Conservation (phyloP, 1,140 invertebrate genomes). For the fruit fly (Drosophila melanogaster) region Release_6_plus_ISO1_MT NT_033777.3:22040501-22041000, state of each 20-base stretch:
- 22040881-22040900: constrained; percentile 70
- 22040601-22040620: constrained; percentile 42
- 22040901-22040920: constrained; percentile 78
- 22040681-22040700: constrained; percentile 72
- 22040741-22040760: constrained; percentile 6
- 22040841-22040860: constrained; percentile 49
- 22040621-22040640: constrained; percentile 57
- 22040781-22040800: constrained; percentile 30
- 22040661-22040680: constrained; percentile 71
- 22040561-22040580: constrained; percentile 57
- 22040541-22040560: constrained; percentile 33
- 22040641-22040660: constrained; percentile 70
- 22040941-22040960: too few relatives aligned
- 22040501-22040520: constrained; percentile 44
- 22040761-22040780: constrained; percentile 51
- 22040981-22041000: too few relatives aligned
- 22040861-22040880: constrained; percentile 31
- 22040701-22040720: constrained; percentile 32
- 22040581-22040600: constrained; percentile 51
- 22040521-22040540: constrained; percentile 30
- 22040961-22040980: too few relatives aligned
- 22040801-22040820: constrained; percentile 22
- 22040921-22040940: constrained; percentile 28
- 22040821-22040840: constrained; percentile 59
- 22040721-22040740: constrained; percentile 60